A percentile compares a stretch with the other conserved stretches of the same genome.
These are phyloP conservation scores for Oplegnathus fasciatus DNA, from an alignment of 2,113 vertebrate species.

Conservation along the genomic window DNA sequence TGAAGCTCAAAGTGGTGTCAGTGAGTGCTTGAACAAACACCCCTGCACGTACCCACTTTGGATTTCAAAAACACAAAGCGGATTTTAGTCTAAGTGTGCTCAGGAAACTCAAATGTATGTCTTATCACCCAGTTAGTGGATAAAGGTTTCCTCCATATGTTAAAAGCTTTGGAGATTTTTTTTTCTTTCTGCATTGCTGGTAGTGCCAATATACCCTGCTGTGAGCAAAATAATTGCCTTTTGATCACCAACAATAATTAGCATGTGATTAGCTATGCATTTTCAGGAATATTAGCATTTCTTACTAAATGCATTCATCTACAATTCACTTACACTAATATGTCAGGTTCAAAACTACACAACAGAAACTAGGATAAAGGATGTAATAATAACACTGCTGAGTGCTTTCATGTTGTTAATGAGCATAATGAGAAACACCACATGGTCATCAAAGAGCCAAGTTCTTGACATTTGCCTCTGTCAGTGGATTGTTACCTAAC, in stretches of 20 bases:
- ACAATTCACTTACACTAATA: background rate
- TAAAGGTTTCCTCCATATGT: slow-evolving; percentile 12
- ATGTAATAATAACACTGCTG: slow-evolving; percentile 15
- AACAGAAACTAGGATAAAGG: background rate
- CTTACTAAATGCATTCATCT: background rate
- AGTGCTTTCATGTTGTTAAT: slow-evolving; percentile 20
- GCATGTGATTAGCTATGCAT: slow-evolving; percentile 10
- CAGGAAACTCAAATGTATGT: slow-evolving; percentile 45
- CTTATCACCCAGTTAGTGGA: slow-evolving; percentile 16
- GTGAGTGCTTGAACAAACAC: slow-evolving; percentile 60
- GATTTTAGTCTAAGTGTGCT: slow-evolving; percentile 30
- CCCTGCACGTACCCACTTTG: slow-evolving; percentile 51
- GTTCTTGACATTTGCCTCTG: slow-evolving; percentile 43
- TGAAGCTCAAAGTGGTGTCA: slow-evolving; percentile 54
- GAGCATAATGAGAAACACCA: slow-evolving; percentile 19
- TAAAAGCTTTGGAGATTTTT: slow-evolving; percentile 4
- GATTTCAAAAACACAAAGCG: slow-evolving; percentile 47
- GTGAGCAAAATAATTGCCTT: slow-evolving; percentile 26
- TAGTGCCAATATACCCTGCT: background rate
- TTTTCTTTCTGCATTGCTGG: too few species aligned
- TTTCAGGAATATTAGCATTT: slow-evolving; percentile 25
- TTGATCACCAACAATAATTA: slow-evolving; percentile 46
- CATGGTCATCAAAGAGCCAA: slow-evolving; percentile 16
- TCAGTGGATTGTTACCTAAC: slow-evolving; percentile 7
- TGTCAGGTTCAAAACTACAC: background rate